Base-by-base conservation (phyloP, 92 coral and sea anemone species). In the Epizoanthus fatuus region DNA sequence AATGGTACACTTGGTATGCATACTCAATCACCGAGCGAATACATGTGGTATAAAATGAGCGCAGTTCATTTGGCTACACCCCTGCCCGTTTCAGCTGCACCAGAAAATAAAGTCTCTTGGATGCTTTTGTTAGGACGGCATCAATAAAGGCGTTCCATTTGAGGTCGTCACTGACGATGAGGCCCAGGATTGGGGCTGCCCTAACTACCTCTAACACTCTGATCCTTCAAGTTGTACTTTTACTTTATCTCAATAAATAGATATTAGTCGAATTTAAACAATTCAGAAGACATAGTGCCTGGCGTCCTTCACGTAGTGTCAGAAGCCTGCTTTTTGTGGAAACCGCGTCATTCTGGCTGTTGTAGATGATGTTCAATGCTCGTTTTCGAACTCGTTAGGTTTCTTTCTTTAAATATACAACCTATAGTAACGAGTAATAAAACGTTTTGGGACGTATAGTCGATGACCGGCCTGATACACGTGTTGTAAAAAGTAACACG, bases 61-160 rank as follows among this genome's bases (percentile, higher is more conserved):
- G 22, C 63, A 56, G 59, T 55, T 55, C 11, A 2, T 57, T 57
- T 57, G 63, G 22, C 5, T 3, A 22, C 25, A 57, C 22, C 16
- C 60, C 15, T 55, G 60, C 60, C n/a, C 63, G 63, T 16, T 16
- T 58, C 63, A 58, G 25, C 7, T 58, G 63, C 63, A n/a, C 63
- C 3, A 14, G 3, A 54, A 13, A 58, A 22, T 58, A 4, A 14
- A 58, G 63, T 58, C 63, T 14, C 63, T n/a, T 58, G 63, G 63
- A 58, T 58, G 16, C 63, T n/a, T 56, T 58, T 58, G 63, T n/a
- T n/a, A 58, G 17, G 63, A 58, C 19, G 63, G 63, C 63, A 58
- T 14, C 25, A n/a, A 58, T 58, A 19, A 3, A 6, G 62, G 62
- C 0, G 3, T 56, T 56, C 62, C 62, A 56, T 56, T n/a, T 58